Evolutionary conservation across 2,888 invertebrate species (phyloP).

Genomic region (Thymelicus acteon): DNA sequence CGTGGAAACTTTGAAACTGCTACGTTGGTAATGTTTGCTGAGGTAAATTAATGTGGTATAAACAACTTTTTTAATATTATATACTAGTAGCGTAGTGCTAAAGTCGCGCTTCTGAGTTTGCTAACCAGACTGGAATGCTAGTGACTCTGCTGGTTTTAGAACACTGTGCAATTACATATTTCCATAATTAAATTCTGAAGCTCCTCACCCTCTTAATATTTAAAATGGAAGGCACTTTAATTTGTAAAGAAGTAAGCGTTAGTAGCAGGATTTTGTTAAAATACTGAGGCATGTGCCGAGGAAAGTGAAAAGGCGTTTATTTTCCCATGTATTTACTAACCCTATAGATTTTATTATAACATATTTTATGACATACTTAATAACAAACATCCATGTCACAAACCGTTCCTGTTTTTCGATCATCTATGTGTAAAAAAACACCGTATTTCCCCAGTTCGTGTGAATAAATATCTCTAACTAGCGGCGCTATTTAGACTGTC

Average conservation of each 20-base stretch:
- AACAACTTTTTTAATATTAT: slow-evolving; percentile 27
- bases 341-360: too few relatives aligned
- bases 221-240: background rate
- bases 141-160: slow-evolving; percentile 19
- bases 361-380: too few relatives aligned
- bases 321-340: too few relatives aligned
- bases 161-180: slow-evolving; percentile 29
- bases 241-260: background rate
- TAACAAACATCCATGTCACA: too few relatives aligned
- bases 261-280: background rate
- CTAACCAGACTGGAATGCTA: slow-evolving; percentile 26
- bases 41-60: slow-evolving; percentile 10
- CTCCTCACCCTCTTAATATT: background rate
- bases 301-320: too few relatives aligned
- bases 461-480: too few relatives aligned
- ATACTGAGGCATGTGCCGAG: background rate
- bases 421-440: too few relatives aligned
- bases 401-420: too few relatives aligned
- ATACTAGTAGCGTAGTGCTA: slow-evolving; percentile 3
- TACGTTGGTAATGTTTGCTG: slow-evolving; percentile 7
- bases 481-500: background rate
- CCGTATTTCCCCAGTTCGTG: too few relatives aligned
- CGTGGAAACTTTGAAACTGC: background rate
- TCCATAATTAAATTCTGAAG: slow-evolving; percentile 23
- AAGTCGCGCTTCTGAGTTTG: slow-evolving; percentile 27